These are phyloP conservation scores for Bungarus multicinctus DNA, from an alignment of 2,113 vertebrate species.

Conservation along the genomic window DNA sequence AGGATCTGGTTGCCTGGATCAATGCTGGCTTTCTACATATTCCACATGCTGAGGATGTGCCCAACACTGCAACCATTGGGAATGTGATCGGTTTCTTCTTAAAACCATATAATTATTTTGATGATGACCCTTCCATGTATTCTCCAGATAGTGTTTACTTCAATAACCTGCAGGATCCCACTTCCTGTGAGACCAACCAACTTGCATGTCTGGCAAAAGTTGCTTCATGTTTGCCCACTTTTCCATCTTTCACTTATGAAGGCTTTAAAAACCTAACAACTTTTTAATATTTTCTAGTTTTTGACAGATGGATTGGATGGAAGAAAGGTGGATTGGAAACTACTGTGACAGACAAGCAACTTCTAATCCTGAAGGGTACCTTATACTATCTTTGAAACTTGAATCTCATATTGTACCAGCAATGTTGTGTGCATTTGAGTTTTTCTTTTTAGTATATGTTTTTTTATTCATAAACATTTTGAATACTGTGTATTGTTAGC, in stretches of 20 bases:
- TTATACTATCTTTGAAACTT: neutral
- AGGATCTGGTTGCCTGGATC: constrained; percentile 84
- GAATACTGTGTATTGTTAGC: too few species aligned
- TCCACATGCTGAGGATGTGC: constrained; percentile 88
- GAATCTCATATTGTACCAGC: neutral
- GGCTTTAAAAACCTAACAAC: constrained; percentile 75
- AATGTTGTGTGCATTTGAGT: neutral
- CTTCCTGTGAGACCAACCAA: constrained; percentile 77
- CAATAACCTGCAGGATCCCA: constrained; percentile 53
- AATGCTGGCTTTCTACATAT: constrained; percentile 87
- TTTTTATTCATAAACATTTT: too few species aligned
- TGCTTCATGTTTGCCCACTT: constrained; percentile 67
- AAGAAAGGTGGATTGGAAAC: neutral
- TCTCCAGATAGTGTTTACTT: constrained; percentile 81
- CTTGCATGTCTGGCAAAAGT: constrained; percentile 77
- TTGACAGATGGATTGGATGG: neutral
- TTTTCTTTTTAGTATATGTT: neutral
- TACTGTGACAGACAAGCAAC: neutral
- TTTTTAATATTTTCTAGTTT: neutral
- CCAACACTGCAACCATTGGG: constrained; percentile 86
- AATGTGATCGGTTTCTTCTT: constrained; percentile 85
- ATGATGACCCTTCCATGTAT: constrained; percentile 85
- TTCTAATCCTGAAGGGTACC: neutral
- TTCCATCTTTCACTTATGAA: constrained; percentile 78
- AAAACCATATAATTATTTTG: constrained; percentile 89